Evolutionary conservation across 2,797 vertebrate species (phyloP).

Genomic region (Diplodus puntazzo): DNA sequence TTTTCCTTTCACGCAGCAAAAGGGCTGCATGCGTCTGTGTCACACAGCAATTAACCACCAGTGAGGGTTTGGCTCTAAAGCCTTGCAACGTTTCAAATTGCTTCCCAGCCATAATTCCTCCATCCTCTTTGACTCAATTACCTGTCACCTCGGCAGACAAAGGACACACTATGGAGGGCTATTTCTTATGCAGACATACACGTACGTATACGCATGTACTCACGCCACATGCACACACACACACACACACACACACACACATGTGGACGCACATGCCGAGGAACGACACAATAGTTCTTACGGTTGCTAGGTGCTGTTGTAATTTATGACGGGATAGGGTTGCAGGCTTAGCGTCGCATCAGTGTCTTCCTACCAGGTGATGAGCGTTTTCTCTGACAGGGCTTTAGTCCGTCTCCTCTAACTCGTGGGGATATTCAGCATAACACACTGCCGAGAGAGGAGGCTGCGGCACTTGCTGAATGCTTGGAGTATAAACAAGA

Average conservation of each 20-base stretch:
- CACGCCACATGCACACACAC: conserved; percentile 28
- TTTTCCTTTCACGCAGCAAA: conserved; percentile 54
- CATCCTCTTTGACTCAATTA: conserved; percentile 79
- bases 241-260: conserved; percentile 13
- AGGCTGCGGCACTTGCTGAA: conserved; percentile 20
- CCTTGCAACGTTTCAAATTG: conserved; percentile 76
- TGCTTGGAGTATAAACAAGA: conserved; percentile 51
- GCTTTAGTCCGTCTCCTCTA: conserved; percentile 23
- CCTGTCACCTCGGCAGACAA: conserved; percentile 77
- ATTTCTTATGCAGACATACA: conserved; percentile 64
- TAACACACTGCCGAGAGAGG: conserved; percentile 8
- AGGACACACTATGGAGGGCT: conserved; percentile 63
- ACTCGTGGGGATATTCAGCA: conserved; percentile 23
- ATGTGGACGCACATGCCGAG: conserved; percentile 26
- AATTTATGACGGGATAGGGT: conserved; percentile 72
- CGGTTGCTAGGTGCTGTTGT: conserved; percentile 71
- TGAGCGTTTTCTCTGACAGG: conserved; percentile 49
- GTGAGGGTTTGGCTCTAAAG: conserved; percentile 73
- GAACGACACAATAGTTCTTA: conserved; percentile 60
- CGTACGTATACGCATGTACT: conserved; percentile 21
- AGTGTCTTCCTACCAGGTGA: conserved; percentile 71
- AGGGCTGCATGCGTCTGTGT: conserved; percentile 52
- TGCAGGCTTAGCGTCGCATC: conserved; percentile 68
- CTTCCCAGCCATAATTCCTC: conserved; percentile 76
- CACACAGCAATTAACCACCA: conserved; percentile 77